phyloP scores from a whole-genome alignment of 2,797 vertebrate species.

The Carapus acus region DNA sequence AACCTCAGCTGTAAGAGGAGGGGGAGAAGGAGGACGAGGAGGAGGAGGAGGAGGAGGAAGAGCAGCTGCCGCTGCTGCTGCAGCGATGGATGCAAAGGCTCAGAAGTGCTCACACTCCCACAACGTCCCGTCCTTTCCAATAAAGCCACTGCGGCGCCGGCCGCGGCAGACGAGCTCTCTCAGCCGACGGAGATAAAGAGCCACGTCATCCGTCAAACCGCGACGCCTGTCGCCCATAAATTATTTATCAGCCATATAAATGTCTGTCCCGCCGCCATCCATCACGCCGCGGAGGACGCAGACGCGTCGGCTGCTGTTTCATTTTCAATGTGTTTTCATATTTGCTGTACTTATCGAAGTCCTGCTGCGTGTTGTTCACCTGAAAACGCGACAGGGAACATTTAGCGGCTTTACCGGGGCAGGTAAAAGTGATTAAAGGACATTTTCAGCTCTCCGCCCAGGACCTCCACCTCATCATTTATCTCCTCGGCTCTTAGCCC shows the following conservation, averaged over 20 bases:
- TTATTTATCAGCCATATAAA: constrained; percentile 41
- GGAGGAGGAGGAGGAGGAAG: too few species aligned
- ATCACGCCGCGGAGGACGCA: too few species aligned
- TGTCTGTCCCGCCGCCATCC: constrained; percentile 40
- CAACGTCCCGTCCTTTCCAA: constrained; percentile 13
- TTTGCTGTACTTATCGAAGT: background rate
- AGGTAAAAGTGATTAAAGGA: constrained; percentile 3
- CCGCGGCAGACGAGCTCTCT: constrained; percentile 34
- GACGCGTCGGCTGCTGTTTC: constrained; percentile 24
- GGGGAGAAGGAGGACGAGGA: too few species aligned
- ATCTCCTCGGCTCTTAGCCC: constrained; percentile 37
- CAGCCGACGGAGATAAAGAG: constrained; percentile 41
- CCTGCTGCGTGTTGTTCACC: too few species aligned
- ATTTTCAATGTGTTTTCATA: constrained; percentile 13
- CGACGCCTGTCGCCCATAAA: constrained; percentile 31
- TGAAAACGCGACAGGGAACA: too few species aligned
- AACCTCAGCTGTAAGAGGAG: too few species aligned
- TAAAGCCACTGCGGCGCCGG: constrained; percentile 15
- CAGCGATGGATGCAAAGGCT: background rate
- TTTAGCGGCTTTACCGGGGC: constrained; percentile 8
- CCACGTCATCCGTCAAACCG: constrained; percentile 37
- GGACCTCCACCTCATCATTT: constrained; percentile 36
- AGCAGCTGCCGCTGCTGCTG: background rate
- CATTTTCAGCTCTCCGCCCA: constrained; percentile 26
- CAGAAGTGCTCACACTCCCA: constrained; percentile 10